Evolutionary conservation across 2,888 invertebrate genomes (phyloP), one percentile per base, ranked within the genome.

Genomic region (Ophion obscuratus): DNA sequence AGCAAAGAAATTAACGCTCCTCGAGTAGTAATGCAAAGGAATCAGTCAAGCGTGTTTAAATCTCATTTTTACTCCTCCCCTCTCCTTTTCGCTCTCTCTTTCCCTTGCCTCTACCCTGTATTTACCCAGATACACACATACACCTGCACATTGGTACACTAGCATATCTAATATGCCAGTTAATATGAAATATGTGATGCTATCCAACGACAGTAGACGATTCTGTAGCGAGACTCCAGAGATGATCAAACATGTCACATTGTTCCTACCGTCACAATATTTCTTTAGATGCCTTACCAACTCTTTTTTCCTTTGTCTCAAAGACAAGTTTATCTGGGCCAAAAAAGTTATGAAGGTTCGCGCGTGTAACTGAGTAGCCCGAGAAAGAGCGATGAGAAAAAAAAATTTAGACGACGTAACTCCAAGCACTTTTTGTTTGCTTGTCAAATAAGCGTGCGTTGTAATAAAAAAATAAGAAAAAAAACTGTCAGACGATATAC

Each of bases 1-100:
- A 84, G 84, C 67, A 64, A 59, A n/a, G 57, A 68, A 70, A 20
- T 85, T 78, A 81, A 62, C 85, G 81, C 64, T 68, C 31, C 20
- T 31, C 31, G 64, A 78, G 77, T 85, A 85, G 81, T 70, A 68
- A 85, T 36, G 47, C 67, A 27, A 57, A 68, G 40, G 62, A 81
- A 78, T 85, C 78, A 85, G 81, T 67, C 57, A 27, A n/a, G 53
- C 40, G 67, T 78, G 53, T 5, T 73, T 36, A 53, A 80, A 77
- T 70, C 64, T 31, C 75, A 61, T 53, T 40, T 31, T 53, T 53
- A 53, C 14, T 53, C 53, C 14, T 40, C 14, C 14, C 71, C n/a
- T 70, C 40, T 40, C 7, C 9, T 5, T 40, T 7, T 40, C 40
- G 17, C 53, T 53, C 53, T 17, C 53, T 5, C 53, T 17, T 17